Evolutionary conservation across 1,140 invertebrate genomes (phyloP).

Genomic region (Drosophila sechellia): DNA sequence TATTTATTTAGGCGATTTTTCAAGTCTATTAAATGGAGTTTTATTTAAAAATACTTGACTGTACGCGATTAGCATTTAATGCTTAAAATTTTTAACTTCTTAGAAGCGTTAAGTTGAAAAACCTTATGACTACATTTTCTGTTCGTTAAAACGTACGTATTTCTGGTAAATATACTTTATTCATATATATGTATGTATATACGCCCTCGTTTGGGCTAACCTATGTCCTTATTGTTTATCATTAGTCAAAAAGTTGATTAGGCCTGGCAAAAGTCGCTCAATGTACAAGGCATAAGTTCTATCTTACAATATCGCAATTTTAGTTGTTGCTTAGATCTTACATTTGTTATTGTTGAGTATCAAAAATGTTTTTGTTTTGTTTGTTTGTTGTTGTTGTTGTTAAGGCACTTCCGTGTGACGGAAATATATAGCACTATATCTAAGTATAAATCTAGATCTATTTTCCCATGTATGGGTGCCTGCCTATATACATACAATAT

Average conservation of each 20-base stretch:
- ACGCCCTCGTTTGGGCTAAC: no score
- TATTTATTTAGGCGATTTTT: slow-evolving; percentile 24
- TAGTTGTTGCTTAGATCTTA: slow-evolving; percentile 25
- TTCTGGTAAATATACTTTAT: slow-evolving; percentile 68
- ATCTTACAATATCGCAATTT: slow-evolving; percentile 46
- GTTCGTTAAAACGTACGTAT: slow-evolving; percentile 66
- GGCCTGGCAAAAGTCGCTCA: slow-evolving; percentile 70
- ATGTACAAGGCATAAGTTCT: slow-evolving; percentile 73
- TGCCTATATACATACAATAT: slow-evolving; percentile 49
- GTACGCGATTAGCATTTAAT: slow-evolving; percentile 66
- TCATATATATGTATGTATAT: slow-evolving; percentile 35
- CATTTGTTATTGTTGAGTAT: slow-evolving; percentile 40
- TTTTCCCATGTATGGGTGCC: slow-evolving; percentile 28
- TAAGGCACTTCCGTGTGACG: slow-evolving; percentile 85
- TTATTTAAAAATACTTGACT: slow-evolving; percentile 69
- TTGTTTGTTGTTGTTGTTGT: slow-evolving; percentile 25
- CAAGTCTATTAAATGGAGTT: slow-evolving; percentile 57
- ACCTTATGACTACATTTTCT: slow-evolving; percentile 30
- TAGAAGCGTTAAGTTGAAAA: slow-evolving; percentile 77
- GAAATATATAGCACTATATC: slow-evolving; percentile 79
- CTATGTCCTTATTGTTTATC: slow-evolving; percentile 35
- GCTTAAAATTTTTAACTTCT: slow-evolving; percentile 75
- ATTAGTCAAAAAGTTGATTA: slow-evolving; percentile 77
- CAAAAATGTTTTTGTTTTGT: slow-evolving; percentile 52
- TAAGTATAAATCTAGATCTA: slow-evolving; percentile 58